phyloP scores from a whole-genome alignment of 30 jellyfish, hydroid and myxozoan genomes.

The Cassiopea andromeda region DNA sequence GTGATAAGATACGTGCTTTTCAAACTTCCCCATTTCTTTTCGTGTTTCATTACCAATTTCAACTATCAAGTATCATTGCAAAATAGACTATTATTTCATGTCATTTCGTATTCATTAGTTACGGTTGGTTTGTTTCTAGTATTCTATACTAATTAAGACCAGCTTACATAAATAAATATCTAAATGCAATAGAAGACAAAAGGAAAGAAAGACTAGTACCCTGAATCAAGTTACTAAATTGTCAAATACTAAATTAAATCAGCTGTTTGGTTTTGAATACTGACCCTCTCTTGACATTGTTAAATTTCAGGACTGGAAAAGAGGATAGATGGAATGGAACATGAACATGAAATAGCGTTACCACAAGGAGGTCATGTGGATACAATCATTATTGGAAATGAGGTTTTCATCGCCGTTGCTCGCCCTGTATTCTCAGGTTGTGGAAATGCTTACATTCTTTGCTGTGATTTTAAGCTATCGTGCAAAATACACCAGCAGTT shows the following conservation, averaged over 20 bases:
- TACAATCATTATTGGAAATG: conserved; percentile 35
- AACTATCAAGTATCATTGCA: not conserved
- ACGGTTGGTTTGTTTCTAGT: no score
- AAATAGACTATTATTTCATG: no score
- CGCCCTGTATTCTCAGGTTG: conserved; percentile 74
- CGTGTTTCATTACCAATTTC: not conserved
- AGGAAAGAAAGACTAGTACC: no score
- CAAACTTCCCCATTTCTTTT: not conserved
- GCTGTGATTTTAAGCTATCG: conserved; percentile 44
- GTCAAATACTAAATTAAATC: no score
- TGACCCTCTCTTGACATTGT: not conserved
- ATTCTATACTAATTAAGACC: no score
- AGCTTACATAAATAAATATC: no score
- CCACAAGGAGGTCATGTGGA: conserved; percentile 64
- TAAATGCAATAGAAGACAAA: no score
- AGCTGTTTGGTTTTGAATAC: no score
- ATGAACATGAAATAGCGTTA: not conserved
- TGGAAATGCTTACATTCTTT: conserved; percentile 79
- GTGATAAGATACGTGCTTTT: not conserved
- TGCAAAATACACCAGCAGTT: conserved; percentile 52
- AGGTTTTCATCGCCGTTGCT: conserved; percentile 72
- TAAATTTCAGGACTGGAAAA: conserved; percentile 41
- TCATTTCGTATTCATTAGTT: no score
- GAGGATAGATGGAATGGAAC: conserved; percentile 60
- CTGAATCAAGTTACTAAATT: no score